phyloP scores from a whole-genome alignment of 1,140 invertebrate species.

The Patella vulgata region DNA sequence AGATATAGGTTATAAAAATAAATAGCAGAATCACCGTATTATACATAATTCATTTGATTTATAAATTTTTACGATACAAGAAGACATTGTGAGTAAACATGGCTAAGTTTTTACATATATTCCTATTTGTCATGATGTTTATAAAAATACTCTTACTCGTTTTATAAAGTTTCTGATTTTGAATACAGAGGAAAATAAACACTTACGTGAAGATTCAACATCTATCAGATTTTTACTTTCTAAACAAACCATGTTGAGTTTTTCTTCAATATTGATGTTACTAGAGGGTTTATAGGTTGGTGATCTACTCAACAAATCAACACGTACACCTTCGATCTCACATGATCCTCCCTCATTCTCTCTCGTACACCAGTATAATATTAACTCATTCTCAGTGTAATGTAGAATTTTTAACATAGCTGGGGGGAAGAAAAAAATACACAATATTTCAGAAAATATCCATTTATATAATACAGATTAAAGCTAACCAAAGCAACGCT shows the following conservation, averaged over 20 bases:
- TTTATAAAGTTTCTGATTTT: too few relatives aligned
- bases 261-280: slow-evolving; percentile 1
- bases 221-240: neutral
- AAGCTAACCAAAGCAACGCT: too few relatives aligned
- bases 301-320: slow-evolving; percentile 5
- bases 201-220: slow-evolving; percentile 6
- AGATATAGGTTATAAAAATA: neutral
- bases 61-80: neutral
- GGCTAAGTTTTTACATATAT: too few relatives aligned
- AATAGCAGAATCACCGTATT: neutral
- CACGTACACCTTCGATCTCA: slow-evolving; percentile 3
- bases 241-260: slow-evolving; percentile 8
- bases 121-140: too few relatives aligned
- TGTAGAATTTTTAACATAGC: too few relatives aligned
- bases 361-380: slow-evolving; percentile 12
- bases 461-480: too few relatives aligned
- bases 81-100: too few relatives aligned
- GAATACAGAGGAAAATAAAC: neutral
- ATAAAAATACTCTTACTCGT: too few relatives aligned
- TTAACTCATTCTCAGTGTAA: neutral
- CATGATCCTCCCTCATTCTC: slow-evolving; percentile 7
- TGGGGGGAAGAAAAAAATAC: too few relatives aligned
- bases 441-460: too few relatives aligned
- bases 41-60: too few relatives aligned
- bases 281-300: neutral